These are phyloP conservation scores for Nyctibius grandis DNA, from an alignment of 2,797 vertebrate species.

Conservation along the genomic window DNA sequence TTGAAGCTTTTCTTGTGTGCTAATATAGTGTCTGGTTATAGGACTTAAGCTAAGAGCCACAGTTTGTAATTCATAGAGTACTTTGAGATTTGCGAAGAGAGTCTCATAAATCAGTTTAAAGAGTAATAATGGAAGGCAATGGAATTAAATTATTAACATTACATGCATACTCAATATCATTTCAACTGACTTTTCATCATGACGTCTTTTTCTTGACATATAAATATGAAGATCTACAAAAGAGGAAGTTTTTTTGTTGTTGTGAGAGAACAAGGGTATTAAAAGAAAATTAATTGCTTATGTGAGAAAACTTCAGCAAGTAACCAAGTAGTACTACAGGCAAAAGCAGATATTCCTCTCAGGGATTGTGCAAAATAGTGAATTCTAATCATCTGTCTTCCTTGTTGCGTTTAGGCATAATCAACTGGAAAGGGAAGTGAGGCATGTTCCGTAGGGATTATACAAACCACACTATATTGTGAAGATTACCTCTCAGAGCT, in stretches of 20 bases:
- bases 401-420: not conserved
- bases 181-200: not conserved
- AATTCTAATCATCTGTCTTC: not conserved
- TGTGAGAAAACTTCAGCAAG: not conserved
- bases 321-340: not conserved
- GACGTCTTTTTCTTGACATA: not conserved
- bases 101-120: conserved; percentile 2
- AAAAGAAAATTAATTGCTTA: not conserved
- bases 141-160: not conserved
- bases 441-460: not conserved
- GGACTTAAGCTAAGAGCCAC: not conserved
- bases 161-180: not conserved
- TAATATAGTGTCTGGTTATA: not conserved
- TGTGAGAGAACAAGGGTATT: not conserved
- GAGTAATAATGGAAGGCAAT: not conserved
- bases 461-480: not conserved
- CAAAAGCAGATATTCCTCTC: not conserved
- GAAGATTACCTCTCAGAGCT: not conserved
- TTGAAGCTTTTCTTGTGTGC: not conserved
- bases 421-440: not conserved
- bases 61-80: not conserved
- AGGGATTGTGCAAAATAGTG: not conserved
- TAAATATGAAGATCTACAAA: not conserved
- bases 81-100: not conserved
- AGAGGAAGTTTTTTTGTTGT: not conserved